These are phyloP conservation scores for Heterodera filipjevi DNA, from an alignment of 2,888 invertebrate genomes.

Conservation along the genomic window DNA sequence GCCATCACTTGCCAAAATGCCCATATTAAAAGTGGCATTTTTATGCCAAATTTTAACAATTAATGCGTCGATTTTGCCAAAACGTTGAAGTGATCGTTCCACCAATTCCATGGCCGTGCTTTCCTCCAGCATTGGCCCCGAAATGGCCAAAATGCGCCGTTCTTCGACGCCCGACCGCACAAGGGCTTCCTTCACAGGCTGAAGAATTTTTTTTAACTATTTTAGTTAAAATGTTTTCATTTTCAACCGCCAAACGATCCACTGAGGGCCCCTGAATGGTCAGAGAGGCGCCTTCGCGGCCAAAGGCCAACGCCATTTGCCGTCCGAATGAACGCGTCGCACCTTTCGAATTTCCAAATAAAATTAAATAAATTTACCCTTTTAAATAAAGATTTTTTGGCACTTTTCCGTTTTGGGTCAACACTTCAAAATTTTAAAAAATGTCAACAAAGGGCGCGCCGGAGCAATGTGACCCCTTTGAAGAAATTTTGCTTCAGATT, in stretches of 20 bases:
- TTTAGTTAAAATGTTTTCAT: background rate
- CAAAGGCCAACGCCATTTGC: background rate
- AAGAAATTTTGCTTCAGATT: too few species aligned
- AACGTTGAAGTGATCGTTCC: slow-evolving; percentile 2
- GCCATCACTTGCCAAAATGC: background rate
- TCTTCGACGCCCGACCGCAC: background rate
- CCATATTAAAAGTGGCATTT: background rate
- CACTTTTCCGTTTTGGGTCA: too few species aligned
- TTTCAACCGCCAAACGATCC: background rate
- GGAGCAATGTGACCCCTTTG: too few species aligned
- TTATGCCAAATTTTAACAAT: background rate
- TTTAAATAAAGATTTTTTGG: too few species aligned
- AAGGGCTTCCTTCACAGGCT: slow-evolving; percentile 6
- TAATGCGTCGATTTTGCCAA: slow-evolving; percentile 14
- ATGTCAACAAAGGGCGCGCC: too few species aligned
- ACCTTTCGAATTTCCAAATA: background rate
- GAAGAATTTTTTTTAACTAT: background rate
- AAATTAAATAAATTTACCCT: too few species aligned
- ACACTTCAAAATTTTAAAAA: too few species aligned
- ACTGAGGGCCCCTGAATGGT: slow-evolving; percentile 1
- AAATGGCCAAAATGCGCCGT: background rate
- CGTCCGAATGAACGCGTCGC: background rate
- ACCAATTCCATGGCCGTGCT: slow-evolving; percentile 1
- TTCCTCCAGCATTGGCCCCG: slow-evolving; percentile 2
- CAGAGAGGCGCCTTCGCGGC: slow-evolving; percentile 11